Evolutionary conservation across 2,888 invertebrate species (phyloP).

Genomic region (Platerodrilus igneus): DNA sequence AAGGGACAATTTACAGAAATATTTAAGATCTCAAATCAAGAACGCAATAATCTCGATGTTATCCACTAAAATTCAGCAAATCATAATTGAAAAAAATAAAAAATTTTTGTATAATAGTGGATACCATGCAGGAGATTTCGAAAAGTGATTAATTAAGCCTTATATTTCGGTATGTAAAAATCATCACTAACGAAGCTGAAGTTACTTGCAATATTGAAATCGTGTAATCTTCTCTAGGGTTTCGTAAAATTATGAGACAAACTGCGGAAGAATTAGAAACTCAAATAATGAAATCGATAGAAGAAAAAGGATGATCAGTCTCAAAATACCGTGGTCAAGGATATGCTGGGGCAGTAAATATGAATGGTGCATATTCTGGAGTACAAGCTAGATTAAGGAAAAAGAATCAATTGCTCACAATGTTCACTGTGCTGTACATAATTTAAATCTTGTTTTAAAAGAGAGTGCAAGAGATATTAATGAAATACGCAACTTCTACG

Average conservation of each 20-base stretch:
- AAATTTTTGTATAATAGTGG: slow-evolving; percentile 5
- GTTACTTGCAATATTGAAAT: background rate
- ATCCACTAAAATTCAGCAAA: background rate
- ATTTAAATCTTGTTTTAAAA: no score
- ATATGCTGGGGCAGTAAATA: slow-evolving; percentile 6
- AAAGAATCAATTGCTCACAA: background rate
- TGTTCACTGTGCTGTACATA: no score
- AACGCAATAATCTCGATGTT: slow-evolving; percentile 1
- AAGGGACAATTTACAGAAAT: background rate
- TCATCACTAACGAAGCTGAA: background rate
- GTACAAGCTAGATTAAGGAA: background rate
- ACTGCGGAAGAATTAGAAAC: background rate
- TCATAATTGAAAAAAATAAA: background rate
- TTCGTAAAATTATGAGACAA: background rate
- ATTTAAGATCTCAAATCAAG: slow-evolving; percentile 1
- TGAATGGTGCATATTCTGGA: slow-evolving; percentile 1
- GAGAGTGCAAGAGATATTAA: no score
- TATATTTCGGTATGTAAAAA: background rate
- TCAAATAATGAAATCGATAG: background rate
- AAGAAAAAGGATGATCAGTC: background rate
- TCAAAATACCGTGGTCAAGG: slow-evolving; percentile 5
- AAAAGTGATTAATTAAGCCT: slow-evolving; percentile 3
- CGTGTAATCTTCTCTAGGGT: slow-evolving; percentile 2
- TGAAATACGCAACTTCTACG: no score
- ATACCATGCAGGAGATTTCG: slow-evolving; percentile 7